Base-by-base conservation (phyloP, 1,140 invertebrate genomes). In the Heliconius nattereri region DNA sequence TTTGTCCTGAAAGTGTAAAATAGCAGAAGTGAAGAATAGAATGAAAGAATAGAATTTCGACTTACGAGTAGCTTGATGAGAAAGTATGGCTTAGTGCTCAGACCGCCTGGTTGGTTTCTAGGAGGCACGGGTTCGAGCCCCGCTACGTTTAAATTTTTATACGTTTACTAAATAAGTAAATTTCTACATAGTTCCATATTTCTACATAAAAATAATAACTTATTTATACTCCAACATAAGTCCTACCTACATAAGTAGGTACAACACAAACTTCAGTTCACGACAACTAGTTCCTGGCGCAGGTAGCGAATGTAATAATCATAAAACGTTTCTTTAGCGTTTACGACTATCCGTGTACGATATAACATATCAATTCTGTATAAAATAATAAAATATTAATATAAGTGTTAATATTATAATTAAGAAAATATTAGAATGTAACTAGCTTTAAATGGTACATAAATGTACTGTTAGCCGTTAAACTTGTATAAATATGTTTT, bases 291-390 rank as follows among this genome's bases (percentile, higher is more conserved):
- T 66, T 66, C 26, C 57, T 66, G 26, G 57, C 20, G 11, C 60
- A 26, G 60, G 60, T 66, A 66, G 60, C 60, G 60, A 29, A 66
- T 13, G 60, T 66, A 66, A 66, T 66, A 66, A 29, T 66, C 60
- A 66, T 66, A 66, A 66, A 66, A 66, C 23, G 60, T 66, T 66
- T 66, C 60, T 66, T 66, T 66, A 66, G 5, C 11, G 60, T 66
- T 66, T 66, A 66, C 60, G 26, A 66, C 60, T 66, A 29, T 66
- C 60, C 60, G 26, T 29, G 60, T 66, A 26, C 60, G 26, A 66
- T 29, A 29, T 66, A 29, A 66, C 29, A 66, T 66, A 66, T 66
- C 23, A 66, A 66, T 66, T 29, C 60, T 52, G 19, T 52, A 52
- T 52, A 20, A 13, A 29, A 26, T 66, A 66, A 66, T 66, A 66